phyloP scores from a whole-genome alignment of 2,888 invertebrate genomes.

The Dimorphilus gyrociliatus region DNA sequence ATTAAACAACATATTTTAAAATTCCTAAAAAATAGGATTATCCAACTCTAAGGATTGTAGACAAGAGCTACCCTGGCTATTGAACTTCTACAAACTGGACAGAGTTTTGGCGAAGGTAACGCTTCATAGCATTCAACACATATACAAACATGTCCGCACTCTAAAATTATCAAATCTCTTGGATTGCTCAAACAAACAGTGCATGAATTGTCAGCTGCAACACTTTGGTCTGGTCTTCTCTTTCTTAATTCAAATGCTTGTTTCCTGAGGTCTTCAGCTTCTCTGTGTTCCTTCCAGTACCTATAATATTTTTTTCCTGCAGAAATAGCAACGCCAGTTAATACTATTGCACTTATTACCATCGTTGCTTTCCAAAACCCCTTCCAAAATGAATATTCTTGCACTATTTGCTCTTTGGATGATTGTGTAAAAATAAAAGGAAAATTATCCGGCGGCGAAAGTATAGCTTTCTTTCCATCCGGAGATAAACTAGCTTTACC shows the following conservation, averaged over 20 bases:
- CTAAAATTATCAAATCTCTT: conserved; percentile 66
- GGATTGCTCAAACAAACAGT: conserved; percentile 71
- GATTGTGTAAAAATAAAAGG: conserved; percentile 64
- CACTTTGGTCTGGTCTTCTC: conserved; percentile 4
- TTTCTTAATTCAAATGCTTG: background rate
- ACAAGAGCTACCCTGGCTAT: conserved; percentile 57
- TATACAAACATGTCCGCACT: conserved; percentile 75
- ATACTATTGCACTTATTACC: conserved; percentile 44
- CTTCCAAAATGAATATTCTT: conserved; percentile 53
- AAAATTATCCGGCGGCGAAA: conserved; percentile 55
- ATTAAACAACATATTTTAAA: background rate
- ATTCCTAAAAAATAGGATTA: conserved; percentile 27
- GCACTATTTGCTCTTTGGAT: conserved; percentile 55
- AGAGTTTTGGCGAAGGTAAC: conserved; percentile 46
- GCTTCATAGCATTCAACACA: conserved; percentile 68
- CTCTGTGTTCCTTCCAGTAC: background rate
- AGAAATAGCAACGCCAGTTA: too few relatives aligned
- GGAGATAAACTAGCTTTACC: conserved; percentile 59
- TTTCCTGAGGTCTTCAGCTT: background rate
- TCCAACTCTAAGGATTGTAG: conserved; percentile 54
- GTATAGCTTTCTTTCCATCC: conserved; percentile 46
- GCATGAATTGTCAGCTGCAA: conserved; percentile 50
- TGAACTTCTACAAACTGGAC: conserved; percentile 60
- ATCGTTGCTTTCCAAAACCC: conserved; percentile 43
- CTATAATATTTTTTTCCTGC: too few relatives aligned